Evolutionary conservation across 2,797 vertebrate species (phyloP).

Genomic region (Catostomus latipinnis): DNA sequence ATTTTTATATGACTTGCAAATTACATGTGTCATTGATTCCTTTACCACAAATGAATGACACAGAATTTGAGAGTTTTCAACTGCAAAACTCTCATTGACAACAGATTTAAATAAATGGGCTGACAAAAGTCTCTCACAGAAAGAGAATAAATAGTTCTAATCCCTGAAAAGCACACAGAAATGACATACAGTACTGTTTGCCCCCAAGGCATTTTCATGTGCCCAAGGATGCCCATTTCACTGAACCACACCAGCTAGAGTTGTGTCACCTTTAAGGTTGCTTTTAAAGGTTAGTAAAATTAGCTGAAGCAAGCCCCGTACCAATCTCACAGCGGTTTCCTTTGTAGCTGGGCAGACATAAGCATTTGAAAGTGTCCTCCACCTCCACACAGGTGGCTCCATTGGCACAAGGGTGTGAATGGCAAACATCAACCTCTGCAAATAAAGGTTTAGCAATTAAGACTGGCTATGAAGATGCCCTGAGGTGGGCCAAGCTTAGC

Average conservation of each 20-base stretch:
- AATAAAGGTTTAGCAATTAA: slow-evolving; percentile 90
- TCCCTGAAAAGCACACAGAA: neutral
- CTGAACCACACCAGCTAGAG: slow-evolving; percentile 6
- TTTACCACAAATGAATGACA: slow-evolving; percentile 13
- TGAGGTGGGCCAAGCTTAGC: slow-evolving; percentile 53
- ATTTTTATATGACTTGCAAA: slow-evolving; percentile 50
- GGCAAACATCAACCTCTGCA: slow-evolving; percentile 97
- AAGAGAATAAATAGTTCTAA: neutral
- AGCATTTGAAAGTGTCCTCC: slow-evolving; percentile 96
- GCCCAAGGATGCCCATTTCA: slow-evolving; percentile 7
- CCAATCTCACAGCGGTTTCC: slow-evolving; percentile 95
- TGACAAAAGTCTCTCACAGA: neutral
- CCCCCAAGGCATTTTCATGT: neutral
- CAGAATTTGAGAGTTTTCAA: neutral
- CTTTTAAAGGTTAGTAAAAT: slow-evolving; percentile 83
- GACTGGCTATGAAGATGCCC: slow-evolving; percentile 73
- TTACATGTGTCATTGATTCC: slow-evolving; percentile 53
- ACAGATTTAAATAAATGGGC: neutral
- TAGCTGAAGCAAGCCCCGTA: slow-evolving; percentile 95
- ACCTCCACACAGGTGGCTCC: slow-evolving; percentile 97
- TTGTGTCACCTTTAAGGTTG: slow-evolving; percentile 17
- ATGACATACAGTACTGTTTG: slow-evolving; percentile 1
- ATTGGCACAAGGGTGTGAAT: slow-evolving; percentile 94
- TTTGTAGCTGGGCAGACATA: slow-evolving; percentile 99
- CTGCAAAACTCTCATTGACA: neutral